These are phyloP conservation scores for Brachionus koreanus DNA, from an alignment of 1,140 invertebrate genomes.

Conservation along the genomic window DNA sequence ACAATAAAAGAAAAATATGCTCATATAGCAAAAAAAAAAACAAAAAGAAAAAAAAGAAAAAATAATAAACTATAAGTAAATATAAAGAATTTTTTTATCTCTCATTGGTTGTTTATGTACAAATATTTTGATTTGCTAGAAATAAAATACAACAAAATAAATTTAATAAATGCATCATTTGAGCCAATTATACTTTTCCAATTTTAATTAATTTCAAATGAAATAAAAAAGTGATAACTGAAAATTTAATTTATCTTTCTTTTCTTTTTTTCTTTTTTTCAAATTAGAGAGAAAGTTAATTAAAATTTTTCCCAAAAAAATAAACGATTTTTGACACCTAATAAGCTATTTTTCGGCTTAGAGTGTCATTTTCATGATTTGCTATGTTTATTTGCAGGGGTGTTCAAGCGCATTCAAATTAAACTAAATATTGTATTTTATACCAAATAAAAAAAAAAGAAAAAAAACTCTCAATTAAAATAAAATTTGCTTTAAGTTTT, in stretches of 20 bases:
- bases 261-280: background rate
- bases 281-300: constrained; percentile 10
- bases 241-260: background rate
- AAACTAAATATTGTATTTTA: background rate
- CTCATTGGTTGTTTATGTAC: background rate
- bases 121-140: background rate
- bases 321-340: background rate
- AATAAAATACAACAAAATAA: background rate
- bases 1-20: background rate
- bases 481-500: no score
- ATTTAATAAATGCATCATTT: constrained; percentile 5
- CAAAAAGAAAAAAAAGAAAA: no score
- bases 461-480: no score
- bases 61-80: no score
- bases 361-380: background rate
- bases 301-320: constrained; percentile 10
- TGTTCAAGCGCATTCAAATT: background rate
- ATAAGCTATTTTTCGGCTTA: background rate
- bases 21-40: background rate
- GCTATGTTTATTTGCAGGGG: background rate
- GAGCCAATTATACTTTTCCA: background rate
- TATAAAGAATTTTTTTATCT: background rate
- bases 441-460: no score
- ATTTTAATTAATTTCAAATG: background rate
- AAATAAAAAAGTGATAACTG: constrained; percentile 2